Evolutionary conservation across 2,797 vertebrate genomes (phyloP).

Genomic region (Aulostomus chinensis): DNA sequence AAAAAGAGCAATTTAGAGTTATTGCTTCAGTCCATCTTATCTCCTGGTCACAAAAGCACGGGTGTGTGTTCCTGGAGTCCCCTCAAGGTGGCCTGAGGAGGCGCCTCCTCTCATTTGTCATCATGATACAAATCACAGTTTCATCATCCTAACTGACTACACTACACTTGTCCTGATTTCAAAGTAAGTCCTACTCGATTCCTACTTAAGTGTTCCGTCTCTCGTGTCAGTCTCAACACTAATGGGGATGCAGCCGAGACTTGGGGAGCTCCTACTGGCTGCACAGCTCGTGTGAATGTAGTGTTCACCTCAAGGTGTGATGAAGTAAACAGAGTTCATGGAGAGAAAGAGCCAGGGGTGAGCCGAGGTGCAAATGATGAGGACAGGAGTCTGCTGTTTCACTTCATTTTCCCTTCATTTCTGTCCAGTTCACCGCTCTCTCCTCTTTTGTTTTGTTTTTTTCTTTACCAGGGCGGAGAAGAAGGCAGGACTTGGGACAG

Average conservation of each 20-base stretch:
- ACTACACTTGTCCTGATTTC: slow-evolving; percentile 71
- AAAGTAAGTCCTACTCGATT: slow-evolving; percentile 60
- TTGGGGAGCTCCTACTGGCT: slow-evolving; percentile 33
- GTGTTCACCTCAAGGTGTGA: slow-evolving; percentile 42
- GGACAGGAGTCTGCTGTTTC: slow-evolving; percentile 51
- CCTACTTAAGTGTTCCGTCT: slow-evolving; percentile 65
- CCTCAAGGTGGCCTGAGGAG: slow-evolving; percentile 41
- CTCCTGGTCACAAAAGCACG: slow-evolving; percentile 59
- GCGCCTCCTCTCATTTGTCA: slow-evolving; percentile 45
- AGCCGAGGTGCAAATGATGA: slow-evolving; percentile 42
- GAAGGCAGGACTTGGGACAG: slow-evolving; percentile 97
- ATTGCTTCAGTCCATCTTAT: slow-evolving; percentile 77
- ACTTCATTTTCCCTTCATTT: slow-evolving; percentile 67
- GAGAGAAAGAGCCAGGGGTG: slow-evolving; percentile 12
- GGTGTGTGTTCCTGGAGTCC: slow-evolving; percentile 51
- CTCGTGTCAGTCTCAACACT: too few relatives aligned
- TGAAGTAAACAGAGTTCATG: slow-evolving; percentile 43
- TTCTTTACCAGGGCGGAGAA: slow-evolving; percentile 91
- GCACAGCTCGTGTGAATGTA: slow-evolving; percentile 49
- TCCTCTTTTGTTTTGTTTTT: neutral
- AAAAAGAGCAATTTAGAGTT: slow-evolving; percentile 70
- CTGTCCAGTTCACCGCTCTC: slow-evolving; percentile 30
- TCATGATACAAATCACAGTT: slow-evolving; percentile 70
- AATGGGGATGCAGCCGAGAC: slow-evolving; percentile 43
- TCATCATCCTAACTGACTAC: slow-evolving; percentile 69